phyloP scores from a whole-genome alignment of 2,113 vertebrate genomes.

The Gallinago paraguaiae region DNA sequence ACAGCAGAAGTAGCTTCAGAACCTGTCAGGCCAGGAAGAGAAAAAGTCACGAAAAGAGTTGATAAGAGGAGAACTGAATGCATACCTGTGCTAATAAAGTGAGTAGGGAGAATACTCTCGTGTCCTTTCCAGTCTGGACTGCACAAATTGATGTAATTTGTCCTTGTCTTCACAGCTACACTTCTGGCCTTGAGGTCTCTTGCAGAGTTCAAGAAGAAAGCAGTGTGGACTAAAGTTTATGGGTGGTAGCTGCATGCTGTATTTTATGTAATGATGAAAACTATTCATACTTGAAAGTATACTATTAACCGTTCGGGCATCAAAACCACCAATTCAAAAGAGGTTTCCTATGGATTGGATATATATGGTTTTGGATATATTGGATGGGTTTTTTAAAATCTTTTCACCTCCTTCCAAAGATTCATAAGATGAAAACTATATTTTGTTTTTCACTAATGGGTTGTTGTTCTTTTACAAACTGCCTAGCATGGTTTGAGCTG shows the following conservation, averaged over 20 bases:
- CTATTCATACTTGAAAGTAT: neutral
- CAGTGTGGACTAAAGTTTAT: slow-evolving; percentile 89
- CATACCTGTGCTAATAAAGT: neutral
- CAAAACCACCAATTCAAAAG: neutral
- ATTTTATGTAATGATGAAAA: neutral
- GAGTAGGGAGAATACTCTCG: neutral
- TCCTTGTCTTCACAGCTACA: slow-evolving; percentile 75
- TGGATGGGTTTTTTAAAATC: no score
- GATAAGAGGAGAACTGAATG: neutral
- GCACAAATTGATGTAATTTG: neutral
- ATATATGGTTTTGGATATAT: neutral
- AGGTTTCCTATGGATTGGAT: neutral
- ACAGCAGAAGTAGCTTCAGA: neutral
- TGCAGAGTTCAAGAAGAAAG: slow-evolving; percentile 91
- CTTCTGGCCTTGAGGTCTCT: slow-evolving; percentile 82
- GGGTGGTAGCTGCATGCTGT: slow-evolving; percentile 75
- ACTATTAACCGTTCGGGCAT: neutral
- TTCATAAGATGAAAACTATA: neutral
- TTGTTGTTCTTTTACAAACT: neutral
- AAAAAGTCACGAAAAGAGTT: neutral
- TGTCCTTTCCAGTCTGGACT: neutral
- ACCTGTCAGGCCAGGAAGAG: neutral
- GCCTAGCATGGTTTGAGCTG: neutral
- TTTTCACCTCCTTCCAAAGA: neutral
- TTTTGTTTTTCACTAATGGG: neutral